These are phyloP conservation scores for Rhadinocentrus ornatus DNA, from an alignment of 2,797 vertebrate species.

Conservation along the genomic window DNA sequence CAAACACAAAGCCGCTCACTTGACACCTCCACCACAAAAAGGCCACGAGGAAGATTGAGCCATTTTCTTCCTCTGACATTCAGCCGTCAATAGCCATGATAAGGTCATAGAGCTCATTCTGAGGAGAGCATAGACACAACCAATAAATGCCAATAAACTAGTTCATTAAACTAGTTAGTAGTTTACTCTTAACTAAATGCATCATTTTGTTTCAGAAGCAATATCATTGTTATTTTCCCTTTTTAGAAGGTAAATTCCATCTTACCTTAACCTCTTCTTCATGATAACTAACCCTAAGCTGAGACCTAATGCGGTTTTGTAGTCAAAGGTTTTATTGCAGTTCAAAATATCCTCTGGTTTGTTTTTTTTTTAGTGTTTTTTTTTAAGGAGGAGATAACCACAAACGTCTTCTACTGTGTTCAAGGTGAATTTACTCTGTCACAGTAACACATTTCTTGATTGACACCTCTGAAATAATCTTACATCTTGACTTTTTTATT, in stretches of 20 bases:
- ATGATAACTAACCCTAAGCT: too few species aligned
- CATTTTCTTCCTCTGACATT: constrained; percentile 13
- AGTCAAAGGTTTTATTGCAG: too few species aligned
- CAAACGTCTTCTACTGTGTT: not conserved
- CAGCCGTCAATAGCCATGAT: constrained; percentile 12
- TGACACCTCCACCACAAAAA: constrained; percentile 19
- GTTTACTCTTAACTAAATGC: not conserved
- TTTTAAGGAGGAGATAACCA: not conserved
- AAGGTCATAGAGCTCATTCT: constrained; percentile 49
- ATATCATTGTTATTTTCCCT: not conserved
- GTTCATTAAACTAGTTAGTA: not conserved
- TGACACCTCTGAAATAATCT: not conserved
- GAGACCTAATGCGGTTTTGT: too few species aligned
- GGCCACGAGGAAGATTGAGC: constrained; percentile 21
- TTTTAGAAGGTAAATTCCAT: not conserved
- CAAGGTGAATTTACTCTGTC: not conserved
- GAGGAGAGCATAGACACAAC: constrained; percentile 2
- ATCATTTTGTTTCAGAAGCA: not conserved
- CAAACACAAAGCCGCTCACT: not conserved
- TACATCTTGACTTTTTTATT: too few species aligned
- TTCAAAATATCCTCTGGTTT: too few species aligned
- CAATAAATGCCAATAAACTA: not conserved
- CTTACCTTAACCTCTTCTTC: not conserved
- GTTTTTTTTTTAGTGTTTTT: too few species aligned
- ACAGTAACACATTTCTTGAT: too few species aligned